Conservation (phyloP, 23 tunicate species). For the Halocynthia roretzi region DNA sequence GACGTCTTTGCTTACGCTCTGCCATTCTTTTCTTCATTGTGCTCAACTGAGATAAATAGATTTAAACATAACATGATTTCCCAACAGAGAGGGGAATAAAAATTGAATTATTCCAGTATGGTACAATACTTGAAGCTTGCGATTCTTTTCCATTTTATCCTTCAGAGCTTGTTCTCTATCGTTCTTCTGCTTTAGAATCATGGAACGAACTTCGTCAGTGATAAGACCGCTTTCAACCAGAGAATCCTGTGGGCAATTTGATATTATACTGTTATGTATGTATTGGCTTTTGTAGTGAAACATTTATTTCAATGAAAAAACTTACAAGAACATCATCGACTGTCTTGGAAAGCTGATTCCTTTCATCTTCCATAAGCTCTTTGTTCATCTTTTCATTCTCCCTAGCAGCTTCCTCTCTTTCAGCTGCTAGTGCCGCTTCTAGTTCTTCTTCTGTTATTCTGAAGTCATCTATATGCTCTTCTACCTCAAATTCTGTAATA, state of each 20-base stretch:
- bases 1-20: conserved; percentile 49
- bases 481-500: conserved; percentile 21
- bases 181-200: conserved; percentile 43
- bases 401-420: conserved; percentile 45
- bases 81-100: not conserved
- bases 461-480: conserved; percentile 34
- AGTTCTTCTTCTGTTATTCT: conserved; percentile 59
- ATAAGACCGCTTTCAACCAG: conserved; percentile 22
- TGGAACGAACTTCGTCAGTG: conserved; percentile 65
- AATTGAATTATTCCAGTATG: not conserved
- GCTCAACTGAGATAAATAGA: conserved; percentile 26
- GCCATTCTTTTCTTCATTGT: conserved; percentile 75
- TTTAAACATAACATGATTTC: not conserved
- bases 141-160: conserved; percentile 58
- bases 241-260: not conserved
- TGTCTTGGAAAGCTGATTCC: conserved; percentile 53
- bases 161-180: conserved; percentile 61
- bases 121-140: conserved; percentile 57
- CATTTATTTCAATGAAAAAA: not conserved
- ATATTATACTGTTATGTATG: not conserved
- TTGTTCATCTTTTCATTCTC: conserved; percentile 45
- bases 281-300: not conserved
- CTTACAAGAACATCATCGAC: conserved; percentile 80
- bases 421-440: conserved; percentile 75
- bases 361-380: conserved; percentile 37